A percentile compares a stretch with the other conserved stretches of the same genome.
These are phyloP conservation scores for Temnothorax ravouxi DNA, from an alignment of 2,888 invertebrate species.

Conservation along the genomic window DNA sequence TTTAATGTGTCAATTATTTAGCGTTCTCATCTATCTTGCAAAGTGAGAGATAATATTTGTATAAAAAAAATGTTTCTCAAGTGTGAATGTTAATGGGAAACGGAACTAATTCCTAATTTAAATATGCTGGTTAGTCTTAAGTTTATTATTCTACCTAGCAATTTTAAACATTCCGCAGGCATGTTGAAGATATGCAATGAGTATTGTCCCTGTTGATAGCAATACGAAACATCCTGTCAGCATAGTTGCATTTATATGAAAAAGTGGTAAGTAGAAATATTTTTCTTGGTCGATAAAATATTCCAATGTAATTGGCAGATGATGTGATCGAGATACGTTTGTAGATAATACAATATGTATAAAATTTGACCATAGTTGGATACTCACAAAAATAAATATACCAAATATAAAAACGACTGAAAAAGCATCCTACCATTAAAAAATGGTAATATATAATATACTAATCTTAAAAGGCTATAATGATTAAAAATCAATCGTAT, in stretches of 20 bases:
- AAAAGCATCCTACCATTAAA: too few species aligned
- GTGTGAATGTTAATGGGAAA: neutral
- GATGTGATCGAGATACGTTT: neutral
- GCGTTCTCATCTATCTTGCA: neutral
- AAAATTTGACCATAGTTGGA: neutral
- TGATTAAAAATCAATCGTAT: too few species aligned
- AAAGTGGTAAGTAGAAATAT: neutral
- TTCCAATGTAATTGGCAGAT: neutral
- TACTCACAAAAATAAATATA: neutral
- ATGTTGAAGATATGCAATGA: neutral
- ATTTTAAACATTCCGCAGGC: constrained; percentile 27
- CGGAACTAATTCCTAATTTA: neutral
- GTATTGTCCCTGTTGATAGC: neutral
- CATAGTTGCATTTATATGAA: neutral
- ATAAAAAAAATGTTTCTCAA: neutral
- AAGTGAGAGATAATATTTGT: neutral
- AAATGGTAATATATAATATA: neutral
- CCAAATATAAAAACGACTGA: neutral
- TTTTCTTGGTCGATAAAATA: neutral
- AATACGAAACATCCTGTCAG: neutral
- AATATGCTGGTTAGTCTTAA: neutral
- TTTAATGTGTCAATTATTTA: neutral
- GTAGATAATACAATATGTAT: neutral
- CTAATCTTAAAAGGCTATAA: neutral
- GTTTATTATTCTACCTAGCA: constrained; percentile 2